phyloP scores from a whole-genome alignment of 2,888 invertebrate genomes.

The Drosophila neotestacea region DNA sequence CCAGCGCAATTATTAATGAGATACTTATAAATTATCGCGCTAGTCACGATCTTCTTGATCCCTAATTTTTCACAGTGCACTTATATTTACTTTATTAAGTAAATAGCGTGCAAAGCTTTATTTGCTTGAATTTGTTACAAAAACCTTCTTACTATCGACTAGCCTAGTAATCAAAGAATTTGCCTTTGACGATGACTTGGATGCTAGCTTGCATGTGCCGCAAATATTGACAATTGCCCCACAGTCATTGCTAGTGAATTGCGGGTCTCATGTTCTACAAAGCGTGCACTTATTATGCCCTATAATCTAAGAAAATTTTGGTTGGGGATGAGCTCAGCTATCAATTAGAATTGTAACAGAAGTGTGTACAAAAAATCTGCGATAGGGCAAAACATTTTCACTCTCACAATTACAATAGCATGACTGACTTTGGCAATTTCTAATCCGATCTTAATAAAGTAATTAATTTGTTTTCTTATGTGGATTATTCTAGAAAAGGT shows the following conservation, averaged over 20 bases:
- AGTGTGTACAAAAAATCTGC: neutral
- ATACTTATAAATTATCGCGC: no score
- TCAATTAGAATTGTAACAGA: neutral
- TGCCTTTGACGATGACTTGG: slow-evolving; percentile 57
- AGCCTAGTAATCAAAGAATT: slow-evolving; percentile 70
- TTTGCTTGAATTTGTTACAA: slow-evolving; percentile 76
- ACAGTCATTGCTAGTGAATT: slow-evolving; percentile 56
- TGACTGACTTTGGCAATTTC: no score
- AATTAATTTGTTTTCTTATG: no score
- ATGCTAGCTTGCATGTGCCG: slow-evolving; percentile 66
- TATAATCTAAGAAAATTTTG: neutral
- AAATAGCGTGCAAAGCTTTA: slow-evolving; percentile 70
- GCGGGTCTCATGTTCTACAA: slow-evolving; percentile 47
- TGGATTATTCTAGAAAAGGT: neutral
- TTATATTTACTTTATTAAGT: slow-evolving; percentile 60
- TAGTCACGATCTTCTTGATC: neutral
- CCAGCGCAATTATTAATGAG: no score
- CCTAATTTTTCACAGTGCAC: slow-evolving; percentile 27
- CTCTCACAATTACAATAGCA: no score
- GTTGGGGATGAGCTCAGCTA: slow-evolving; percentile 5
- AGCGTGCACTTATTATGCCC: slow-evolving; percentile 52
- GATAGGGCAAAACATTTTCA: no score
- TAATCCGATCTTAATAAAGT: neutral
- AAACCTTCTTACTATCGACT: slow-evolving; percentile 66
- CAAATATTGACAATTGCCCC: slow-evolving; percentile 73